Evolutionary conservation across 1,140 invertebrate genomes (phyloP).

Genomic region (Drosophila leontia): DNA sequence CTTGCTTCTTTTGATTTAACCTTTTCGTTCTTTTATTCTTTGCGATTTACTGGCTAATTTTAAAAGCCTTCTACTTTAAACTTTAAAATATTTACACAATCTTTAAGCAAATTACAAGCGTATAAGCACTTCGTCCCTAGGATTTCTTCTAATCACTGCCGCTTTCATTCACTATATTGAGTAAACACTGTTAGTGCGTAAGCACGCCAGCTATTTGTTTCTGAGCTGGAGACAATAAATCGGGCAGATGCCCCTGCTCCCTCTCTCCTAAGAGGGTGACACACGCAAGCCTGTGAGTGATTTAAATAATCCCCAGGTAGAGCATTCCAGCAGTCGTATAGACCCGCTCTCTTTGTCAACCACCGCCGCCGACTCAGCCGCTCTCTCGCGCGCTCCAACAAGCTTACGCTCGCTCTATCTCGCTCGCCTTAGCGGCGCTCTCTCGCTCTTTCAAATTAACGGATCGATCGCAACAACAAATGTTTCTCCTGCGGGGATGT

Average conservation of each 20-base stretch:
- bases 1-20: too few species aligned
- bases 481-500: conserved; percentile 54
- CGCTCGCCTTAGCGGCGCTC: conserved; percentile 13
- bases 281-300: conserved; percentile 17
- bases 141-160: too few species aligned
- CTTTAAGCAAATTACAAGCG: too few species aligned
- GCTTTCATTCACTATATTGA: neutral
- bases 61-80: too few species aligned
- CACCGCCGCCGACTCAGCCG: neutral
- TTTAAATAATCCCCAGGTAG: conserved; percentile 15
- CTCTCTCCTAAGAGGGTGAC: neutral
- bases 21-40: too few species aligned
- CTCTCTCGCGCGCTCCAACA: conserved; percentile 5
- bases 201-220: conserved; percentile 11
- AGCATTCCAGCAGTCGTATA: conserved; percentile 20
- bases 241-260: neutral
- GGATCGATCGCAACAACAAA: conserved; percentile 74
- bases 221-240: conserved; percentile 16
- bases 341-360: conserved; percentile 11
- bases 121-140: too few species aligned
- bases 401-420: conserved; percentile 14
- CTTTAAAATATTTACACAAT: too few species aligned
- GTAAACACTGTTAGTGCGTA: neutral
- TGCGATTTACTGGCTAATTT: too few species aligned
- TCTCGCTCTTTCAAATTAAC: conserved; percentile 64